Base-by-base conservation (phyloP, 2,113 vertebrate genomes). In the Rhea pennata region DNA sequence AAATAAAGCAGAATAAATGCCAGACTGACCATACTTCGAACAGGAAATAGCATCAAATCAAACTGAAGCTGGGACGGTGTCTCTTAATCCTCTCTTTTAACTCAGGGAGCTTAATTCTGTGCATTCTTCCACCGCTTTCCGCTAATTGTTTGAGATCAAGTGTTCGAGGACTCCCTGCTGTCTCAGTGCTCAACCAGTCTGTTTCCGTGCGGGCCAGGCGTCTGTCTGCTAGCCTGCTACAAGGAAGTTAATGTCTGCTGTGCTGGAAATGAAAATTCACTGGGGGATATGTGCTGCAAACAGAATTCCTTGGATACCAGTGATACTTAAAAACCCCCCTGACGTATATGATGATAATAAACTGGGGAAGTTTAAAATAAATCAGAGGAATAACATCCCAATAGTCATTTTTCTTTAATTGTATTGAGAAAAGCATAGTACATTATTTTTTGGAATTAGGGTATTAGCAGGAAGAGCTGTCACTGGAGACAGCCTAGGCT, bases 91-190 rank as follows among this genome's bases (percentile, higher is more conserved):
- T 78, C 92, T 61, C 56, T 65, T 88, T 88, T 79, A 69, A 90
- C 88, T 93, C 71, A 84, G 88, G 81, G 21, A 88, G 7, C 12
- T 31, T 78, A 74, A 77, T 75, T 85, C 44, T 65, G 12, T 40
- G 44, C 10, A 84, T 81, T 92, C 61, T 90, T 65, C 46, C 86
- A 78, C 39, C 65, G 27, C 29, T 93, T 92, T 96, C 92, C 73
- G 72, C 42, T 79, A 76, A 82, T 73, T 87, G 24, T 79, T 89
- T 84, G 77, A 66, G 70, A 89, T 89, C 88, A 91, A 92, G 13
- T 87, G 46, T 72, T 84, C 4, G 2, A 91, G 40, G 33, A 6
- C 26, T 76, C 66, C 36, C 31, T 81, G 21, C 53, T 94, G 72
- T 88, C 93, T 90, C 5, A 0, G 39, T 77, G 10, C 12, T 40